A percentile compares a stretch with the other conserved stretches of the same genome.
Evolutionary conservation across 2,113 vertebrate genomes (phyloP).

Genomic region (Steatornis caripensis): DNA sequence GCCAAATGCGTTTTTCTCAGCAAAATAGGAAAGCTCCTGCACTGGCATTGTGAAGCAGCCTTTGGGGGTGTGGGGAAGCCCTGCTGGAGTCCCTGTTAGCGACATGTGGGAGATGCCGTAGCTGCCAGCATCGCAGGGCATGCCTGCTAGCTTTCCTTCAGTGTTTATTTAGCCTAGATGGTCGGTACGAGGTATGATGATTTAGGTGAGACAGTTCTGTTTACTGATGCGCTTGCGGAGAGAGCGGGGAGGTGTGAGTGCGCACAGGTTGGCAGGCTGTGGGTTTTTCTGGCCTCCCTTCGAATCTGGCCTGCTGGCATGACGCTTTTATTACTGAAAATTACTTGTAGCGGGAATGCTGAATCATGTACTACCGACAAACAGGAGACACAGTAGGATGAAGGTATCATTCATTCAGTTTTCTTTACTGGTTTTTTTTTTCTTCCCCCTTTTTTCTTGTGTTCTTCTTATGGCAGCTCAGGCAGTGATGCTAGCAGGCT

Average conservation of each 20-base stretch:
- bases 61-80: background rate
- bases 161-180: fast-evolving
- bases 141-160: background rate
- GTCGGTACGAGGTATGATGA: fast-evolving
- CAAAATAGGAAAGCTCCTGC: background rate
- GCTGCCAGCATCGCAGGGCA: background rate
- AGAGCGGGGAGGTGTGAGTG: background rate
- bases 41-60: background rate
- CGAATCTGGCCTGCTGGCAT: constrained; percentile 26
- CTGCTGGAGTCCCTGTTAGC: background rate
- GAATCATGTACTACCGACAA: constrained; percentile 44
- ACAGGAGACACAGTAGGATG: background rate
- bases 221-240: background rate
- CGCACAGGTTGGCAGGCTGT: background rate
- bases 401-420: background rate
- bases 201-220: background rate
- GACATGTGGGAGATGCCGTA: background rate
- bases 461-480: background rate
- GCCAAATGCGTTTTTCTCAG: background rate
- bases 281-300: constrained; percentile 29
- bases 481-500: background rate
- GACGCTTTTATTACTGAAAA: constrained; percentile 18
- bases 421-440: background rate
- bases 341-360: constrained; percentile 42
- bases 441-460: background rate